Evolutionary conservation across 2,888 invertebrate species (phyloP), one percentile per base, ranked within the genome.

Genomic region (Strigamia maritima): DNA sequence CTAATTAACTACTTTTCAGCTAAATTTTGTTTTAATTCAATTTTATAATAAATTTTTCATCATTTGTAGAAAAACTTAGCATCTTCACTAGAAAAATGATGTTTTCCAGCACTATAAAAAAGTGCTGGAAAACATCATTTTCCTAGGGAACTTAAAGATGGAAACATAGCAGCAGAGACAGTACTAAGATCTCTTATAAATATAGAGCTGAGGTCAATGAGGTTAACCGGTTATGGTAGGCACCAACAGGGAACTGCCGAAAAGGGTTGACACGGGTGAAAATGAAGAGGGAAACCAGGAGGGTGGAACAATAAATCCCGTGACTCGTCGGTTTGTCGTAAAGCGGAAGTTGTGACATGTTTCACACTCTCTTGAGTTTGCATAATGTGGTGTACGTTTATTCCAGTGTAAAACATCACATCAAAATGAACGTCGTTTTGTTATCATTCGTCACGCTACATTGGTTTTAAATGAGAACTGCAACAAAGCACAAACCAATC

Each of bases 351-450:
- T 70, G 70, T 70, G 70, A 70, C 70, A 70, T 28, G 70, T 70
- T 70, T 70, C 70, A 70, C 70, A 70, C 70, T 70, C 70, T 70
- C 70, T 70, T 70, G 70, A 70, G 70, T 70, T 70, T 28, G 70
- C 70, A 70, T 70, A 70, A 70, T 70, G 70, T 28, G 70, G 70
- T 70, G 70, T 70, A 28, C 70, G 70, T 28, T 70, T 70, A 70
- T 70, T 70, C 70, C 70, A 70, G 70, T 70, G 70, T 70, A 70
- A 70, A 70, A 70, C 70, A 70, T 28, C 26, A 54, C 54, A 54
- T 54, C 19, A 54, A 54, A 54, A 54, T 54, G 54, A 54, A 54
- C 54, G 70, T 28, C 70, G 70, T 70, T 70, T 70, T 70, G 70
- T 70, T 70, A 70, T 70, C 70, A 28, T 70, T 70, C 28, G 70